Conservation (phyloP, 35 echinoderm and acorn worm genomes). For the Stichopus chloronotus region DNA sequence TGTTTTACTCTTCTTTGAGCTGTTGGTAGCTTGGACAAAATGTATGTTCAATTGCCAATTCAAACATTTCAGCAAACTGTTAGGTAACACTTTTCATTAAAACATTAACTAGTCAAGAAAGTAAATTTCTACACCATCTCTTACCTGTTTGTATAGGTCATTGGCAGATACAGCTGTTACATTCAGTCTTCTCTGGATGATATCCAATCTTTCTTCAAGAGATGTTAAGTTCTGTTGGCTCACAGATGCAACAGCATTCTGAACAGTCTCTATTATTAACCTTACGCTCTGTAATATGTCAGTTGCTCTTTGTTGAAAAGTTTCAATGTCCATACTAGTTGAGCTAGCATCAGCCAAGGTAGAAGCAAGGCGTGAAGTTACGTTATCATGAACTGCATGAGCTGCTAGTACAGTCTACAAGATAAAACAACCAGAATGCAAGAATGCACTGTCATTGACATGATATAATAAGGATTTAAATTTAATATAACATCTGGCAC, state of each 20-base stretch:
- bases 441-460: not conserved
- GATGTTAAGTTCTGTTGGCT: constrained; percentile 31
- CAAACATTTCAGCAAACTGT: too few species aligned
- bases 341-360: constrained; percentile 54
- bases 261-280: not conserved
- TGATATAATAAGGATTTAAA: not conserved
- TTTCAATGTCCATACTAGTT: constrained; percentile 10
- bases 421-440: not conserved
- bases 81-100: too few species aligned
- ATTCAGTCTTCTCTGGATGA: not conserved
- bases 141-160: constrained; percentile 7
- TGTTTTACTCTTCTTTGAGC: too few species aligned
- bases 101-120: too few species aligned
- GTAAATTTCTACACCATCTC: not conserved
- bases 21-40: too few species aligned
- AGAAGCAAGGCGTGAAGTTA: constrained; percentile 68
- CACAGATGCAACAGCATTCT: not conserved
- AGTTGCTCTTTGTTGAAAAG: not conserved
- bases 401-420: constrained; percentile 67
- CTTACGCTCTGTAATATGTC: constrained; percentile 15
- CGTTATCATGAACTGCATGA: constrained; percentile 80
- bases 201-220: not conserved
- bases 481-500: too few species aligned
- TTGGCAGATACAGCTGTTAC: not conserved
- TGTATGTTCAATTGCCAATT: too few species aligned